Base-by-base conservation (phyloP, 2,797 vertebrate species). In the Crypturellus tataupa region DNA sequence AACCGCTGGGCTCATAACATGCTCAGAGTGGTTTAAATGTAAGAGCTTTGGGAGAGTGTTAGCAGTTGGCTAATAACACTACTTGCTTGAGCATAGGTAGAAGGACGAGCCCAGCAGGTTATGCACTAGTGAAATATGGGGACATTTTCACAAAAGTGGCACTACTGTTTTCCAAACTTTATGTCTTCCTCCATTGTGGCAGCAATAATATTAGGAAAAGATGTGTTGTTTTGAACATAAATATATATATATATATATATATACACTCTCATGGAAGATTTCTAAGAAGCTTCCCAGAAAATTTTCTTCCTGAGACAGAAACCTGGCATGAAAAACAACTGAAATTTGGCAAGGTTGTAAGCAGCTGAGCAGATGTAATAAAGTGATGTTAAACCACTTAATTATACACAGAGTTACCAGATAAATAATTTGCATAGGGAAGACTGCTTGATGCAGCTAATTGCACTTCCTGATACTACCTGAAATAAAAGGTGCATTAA, bases 401-500 rank as follows among this genome's bases (percentile, higher is more conserved):
- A 95, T 87, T 93, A 95, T 87, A 94, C 89, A 89, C 68, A 91
- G 33, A 84, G 90, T 94, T 94, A 82, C 73, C 78, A 84, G 85
- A 69, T 79, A 91, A 93, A 95, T 90, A 88, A 95, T 95, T 91
- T 88, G 63, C 55, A 69, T n/a, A 84, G 63, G 27, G 35, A 59
- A 94, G 93, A 77, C 24, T 86, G 64, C 85, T 95, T 93, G 73
- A 86, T 96, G 94, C 78, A 63, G 63, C 75, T 96, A 96, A 94
- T 95, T 96, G 33, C 90, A 73, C 75, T 95, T 95, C 94, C 94
- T 93, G 90, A 81, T 93, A 93, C 47, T 73, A 80, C 88, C 91
- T 86, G 88, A 94, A 96, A 87, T 84, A 81, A 94, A 95, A 95
- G 75, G 90, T 95, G 90, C 94, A 73, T 86, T 95, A 95, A 90